Base-by-base conservation (phyloP, 2,113 vertebrate genomes). In the Drymodes brunneopygia region DNA sequence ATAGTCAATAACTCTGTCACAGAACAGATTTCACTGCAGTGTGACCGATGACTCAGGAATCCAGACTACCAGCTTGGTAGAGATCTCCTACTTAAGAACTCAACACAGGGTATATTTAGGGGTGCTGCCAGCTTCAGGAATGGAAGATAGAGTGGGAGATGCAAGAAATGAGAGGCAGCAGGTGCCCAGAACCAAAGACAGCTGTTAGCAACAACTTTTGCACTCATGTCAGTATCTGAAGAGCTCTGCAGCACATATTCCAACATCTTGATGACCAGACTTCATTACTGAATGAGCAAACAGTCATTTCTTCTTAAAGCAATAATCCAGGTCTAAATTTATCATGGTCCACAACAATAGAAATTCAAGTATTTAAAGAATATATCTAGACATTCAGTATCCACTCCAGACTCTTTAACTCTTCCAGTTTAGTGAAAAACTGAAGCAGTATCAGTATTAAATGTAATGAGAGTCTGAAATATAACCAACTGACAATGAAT, bases 281-380 rank as follows among this genome's bases (percentile, higher is more conserved):
- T 77, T 97, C 91, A 80, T 91, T 88, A 72, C 93, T 94, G 96
- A 95, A 97, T 95, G 54, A 86, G 82, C 89, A 92, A 85, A 97
- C 81, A 95, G 92, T 57, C 81, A 86, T 70, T 93, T 96, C 80
- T 97, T 92, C 84, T 94, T 73, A 94, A 88, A 82, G 85, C 56
- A 82, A 84, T 95, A 96, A 96, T 94, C 94, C 90, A 96, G 64
- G 61, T 95, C 86, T 88, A 94, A 94, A 88, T 81, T 97, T 96
- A 78, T 60, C 64, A 60, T 17, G 5, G 94, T 88, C 88, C 96
- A 97, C 22, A 38, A 95, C 79, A 88, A 97, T 36, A 56, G 36
- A 50, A 95, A 97, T 97, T 95, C 93, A 91, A 96, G 85, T 95
- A 91, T 84, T 90, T 72, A 67, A 86, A 92, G 80, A 95, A 62